Evolutionary conservation across 2,113 vertebrate species (phyloP), one percentile per base, ranked within the genome.

Genomic region (Cyphotilapia sp.): DNA sequence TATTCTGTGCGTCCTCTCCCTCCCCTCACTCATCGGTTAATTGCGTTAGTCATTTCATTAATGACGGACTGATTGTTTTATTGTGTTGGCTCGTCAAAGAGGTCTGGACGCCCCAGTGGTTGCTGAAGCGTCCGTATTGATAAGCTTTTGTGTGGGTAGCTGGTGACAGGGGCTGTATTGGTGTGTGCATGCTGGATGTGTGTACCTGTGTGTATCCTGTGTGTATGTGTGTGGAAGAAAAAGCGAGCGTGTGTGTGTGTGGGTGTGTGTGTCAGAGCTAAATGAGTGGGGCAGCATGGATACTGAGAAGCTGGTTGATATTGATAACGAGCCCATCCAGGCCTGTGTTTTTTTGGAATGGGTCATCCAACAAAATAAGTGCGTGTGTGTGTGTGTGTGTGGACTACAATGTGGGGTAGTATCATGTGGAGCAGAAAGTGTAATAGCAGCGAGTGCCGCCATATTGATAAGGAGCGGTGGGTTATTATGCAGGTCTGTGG

Each of bases 61-160:
- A 95, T 94, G 95, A 93, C 84, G 76, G 91, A 71, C 88, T 95
- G 95, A 95, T 95, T 96, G 94, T 94, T 96, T 95, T 95, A 95
- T 95, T 96, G 95, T 95, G 89, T 90, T 91, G 87, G 91, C 91
- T 93, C 92, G 90, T 96, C 94, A 95, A 93, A 94, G 89, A 89
- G 85, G 93, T 87, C 94, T 93, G 92, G 92, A 93, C 80, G 87
- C 91, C 92, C 90, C 90, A 85, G 91, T 95, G 94, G 93, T 91
- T 94, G 93, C 91, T 92, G 92, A 94, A 94, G 88, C 89, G 85
- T 92, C 91, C 63, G 69, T 94, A 95, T 95, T 93, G 96, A 96
- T 96, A 96, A 96, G 95, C 61, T 51, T 93, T 80, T 91, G 91
- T 93, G 84, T 88, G 81, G 83, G 84, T 86, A 49, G 81, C 82